Evolutionary conservation across 1,140 invertebrate genomes (phyloP), one percentile per base, ranked within the genome.

Genomic region (Lethrus apterus): DNA sequence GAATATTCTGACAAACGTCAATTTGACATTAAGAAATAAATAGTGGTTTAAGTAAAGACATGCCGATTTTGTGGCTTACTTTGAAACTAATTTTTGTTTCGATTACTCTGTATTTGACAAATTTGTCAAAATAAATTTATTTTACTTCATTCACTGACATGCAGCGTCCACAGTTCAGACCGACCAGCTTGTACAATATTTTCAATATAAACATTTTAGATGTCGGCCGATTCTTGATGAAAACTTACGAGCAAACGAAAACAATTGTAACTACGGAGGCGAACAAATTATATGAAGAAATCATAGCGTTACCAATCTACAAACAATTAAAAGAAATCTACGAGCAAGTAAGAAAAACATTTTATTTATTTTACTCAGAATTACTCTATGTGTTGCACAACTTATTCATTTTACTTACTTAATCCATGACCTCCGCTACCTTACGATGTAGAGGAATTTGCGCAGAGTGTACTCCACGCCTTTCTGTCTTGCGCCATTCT

Each of bases 261-360:
- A 65, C 69, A 26, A 68, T 75, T n/a, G 11, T 75, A 1, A 64
- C 70, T 5, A 72, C 74, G 8, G 60, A 78, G 8, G 40, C 57
- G 2, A 40, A 65, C 0, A 54, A 71, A 9, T 23, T 78, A 2
- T 56, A 63, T 2, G 69, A 78, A 38, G 73, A 79, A 51, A 34
- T 78, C 1, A 72, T 74, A 30, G 65, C 70, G 9, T 58, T 80
- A 2, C 78, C 78, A 0, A 54, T 78, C 26, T 66, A 77, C 21
- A 70, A 72, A 5, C 57, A 72, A 2, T 46, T 77, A 0, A 74
- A 78, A 48, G 48, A 4, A 10, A 44, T 26, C 11, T 62, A 53
- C 26, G 48, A 63, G 30, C 35, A 56, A 14, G 54, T 63, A 44
- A 49, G 49, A 40, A 21, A n/a, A n/a, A n/a, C n/a, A n/a, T n/a